Conservation (phyloP, 2,888 invertebrate genomes). For the Dasysyrphus tricinctus region DNA sequence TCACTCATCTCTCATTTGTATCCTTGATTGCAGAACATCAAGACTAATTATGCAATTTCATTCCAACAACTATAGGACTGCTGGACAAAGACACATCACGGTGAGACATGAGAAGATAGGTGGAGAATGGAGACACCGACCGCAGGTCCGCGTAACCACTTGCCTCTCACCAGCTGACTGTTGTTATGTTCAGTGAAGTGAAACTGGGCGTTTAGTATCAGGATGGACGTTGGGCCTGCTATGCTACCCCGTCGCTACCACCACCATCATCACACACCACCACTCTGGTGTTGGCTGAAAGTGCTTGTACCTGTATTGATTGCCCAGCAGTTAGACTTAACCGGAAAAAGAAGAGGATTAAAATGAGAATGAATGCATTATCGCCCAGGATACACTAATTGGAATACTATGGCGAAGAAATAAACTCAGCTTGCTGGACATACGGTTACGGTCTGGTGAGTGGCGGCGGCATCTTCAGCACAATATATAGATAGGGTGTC, state of each 20-base stretch:
- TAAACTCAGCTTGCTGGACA: slow-evolving; percentile 17
- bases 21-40: slow-evolving; percentile 70
- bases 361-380: slow-evolving; percentile 68
- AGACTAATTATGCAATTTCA: slow-evolving; percentile 68
- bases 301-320: slow-evolving; percentile 22
- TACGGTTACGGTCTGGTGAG: slow-evolving; percentile 58
- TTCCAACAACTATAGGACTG: neutral
- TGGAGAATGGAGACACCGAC: neutral
- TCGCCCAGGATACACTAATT: slow-evolving; percentile 73
- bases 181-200: slow-evolving; percentile 54
- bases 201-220: slow-evolving; percentile 65
- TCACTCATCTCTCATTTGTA: slow-evolving; percentile 58
- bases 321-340: slow-evolving; percentile 47
- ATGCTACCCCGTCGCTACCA: neutral
- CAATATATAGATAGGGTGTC: slow-evolving; percentile 17
- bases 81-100: slow-evolving; percentile 23
- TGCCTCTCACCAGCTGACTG: slow-evolving; percentile 64
- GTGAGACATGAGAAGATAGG: neutral
- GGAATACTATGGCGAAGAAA: slow-evolving; percentile 54
- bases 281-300: slow-evolving; percentile 25
- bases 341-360: slow-evolving; percentile 62
- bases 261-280: neutral
- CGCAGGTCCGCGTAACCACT: slow-evolving; percentile 23
- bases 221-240: neutral
- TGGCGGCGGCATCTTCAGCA: slow-evolving; percentile 27